These are phyloP conservation scores for Ammospiza maritima DNA, from an alignment of 2,797 vertebrate genomes.

Conservation along the genomic window DNA sequence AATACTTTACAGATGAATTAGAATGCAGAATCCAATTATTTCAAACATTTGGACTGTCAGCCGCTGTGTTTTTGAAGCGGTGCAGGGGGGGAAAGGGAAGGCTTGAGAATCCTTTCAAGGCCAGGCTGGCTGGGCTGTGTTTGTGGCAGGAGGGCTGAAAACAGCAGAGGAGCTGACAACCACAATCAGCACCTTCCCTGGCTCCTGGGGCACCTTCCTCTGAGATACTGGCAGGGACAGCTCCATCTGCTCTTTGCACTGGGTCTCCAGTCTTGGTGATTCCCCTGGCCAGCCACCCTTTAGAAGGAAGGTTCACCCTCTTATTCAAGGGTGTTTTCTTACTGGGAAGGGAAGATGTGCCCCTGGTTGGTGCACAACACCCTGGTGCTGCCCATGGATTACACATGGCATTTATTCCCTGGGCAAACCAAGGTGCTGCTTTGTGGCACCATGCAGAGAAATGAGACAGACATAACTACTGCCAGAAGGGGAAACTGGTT, in stretches of 20 bases:
- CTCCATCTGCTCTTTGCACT: background rate
- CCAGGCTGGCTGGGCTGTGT: conserved; percentile 54
- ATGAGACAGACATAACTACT: too few species aligned
- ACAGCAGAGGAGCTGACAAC: conserved; percentile 61
- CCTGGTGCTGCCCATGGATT: too few species aligned
- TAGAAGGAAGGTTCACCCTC: too few species aligned
- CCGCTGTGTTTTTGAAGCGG: conserved; percentile 50
- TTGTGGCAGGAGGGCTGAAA: conserved; percentile 38
- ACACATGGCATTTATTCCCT: too few species aligned
- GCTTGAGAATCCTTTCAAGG: conserved; percentile 61
- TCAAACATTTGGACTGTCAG: conserved; percentile 85
- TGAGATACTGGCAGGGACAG: background rate
- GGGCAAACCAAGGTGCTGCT: too few species aligned
- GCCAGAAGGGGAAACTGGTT: too few species aligned
- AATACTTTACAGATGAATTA: conserved; percentile 95
- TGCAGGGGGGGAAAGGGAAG: background rate
- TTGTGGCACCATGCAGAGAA: too few species aligned
- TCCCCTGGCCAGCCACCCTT: too few species aligned
- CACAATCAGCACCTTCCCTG: conserved; percentile 68
- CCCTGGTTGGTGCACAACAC: too few species aligned
- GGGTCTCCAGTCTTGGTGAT: too few species aligned
- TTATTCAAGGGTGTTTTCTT: too few species aligned
- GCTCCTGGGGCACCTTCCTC: conserved; percentile 6
- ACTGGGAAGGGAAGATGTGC: too few species aligned
- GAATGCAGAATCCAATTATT: conserved; percentile 94